phyloP scores from a whole-genome alignment of 2,888 invertebrate genomes.

The Hirtodrosophila trivittata region DNA sequence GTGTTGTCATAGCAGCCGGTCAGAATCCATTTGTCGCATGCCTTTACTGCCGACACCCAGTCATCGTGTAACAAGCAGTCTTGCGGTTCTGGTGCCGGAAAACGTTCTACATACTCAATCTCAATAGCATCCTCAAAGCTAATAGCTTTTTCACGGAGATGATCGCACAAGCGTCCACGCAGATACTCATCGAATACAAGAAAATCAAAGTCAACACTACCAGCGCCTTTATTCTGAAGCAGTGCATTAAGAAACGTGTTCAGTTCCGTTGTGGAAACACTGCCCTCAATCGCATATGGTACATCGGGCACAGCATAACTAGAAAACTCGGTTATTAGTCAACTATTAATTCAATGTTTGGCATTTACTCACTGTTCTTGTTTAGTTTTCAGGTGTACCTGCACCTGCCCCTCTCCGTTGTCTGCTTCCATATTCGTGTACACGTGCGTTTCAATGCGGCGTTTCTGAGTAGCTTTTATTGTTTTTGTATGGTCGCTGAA shows the following conservation, averaged over 20 bases:
- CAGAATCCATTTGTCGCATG: slow-evolving; percentile 90
- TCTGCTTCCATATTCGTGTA: slow-evolving; percentile 77
- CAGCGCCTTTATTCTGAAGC: slow-evolving; percentile 81
- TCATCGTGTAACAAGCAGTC: slow-evolving; percentile 97
- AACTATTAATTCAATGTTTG: background rate
- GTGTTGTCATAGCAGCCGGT: slow-evolving; percentile 97
- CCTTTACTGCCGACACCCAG: slow-evolving; percentile 96
- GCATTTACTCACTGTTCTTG: slow-evolving; percentile 88
- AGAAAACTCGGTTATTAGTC: slow-evolving; percentile 15
- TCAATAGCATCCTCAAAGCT: slow-evolving; percentile 94
- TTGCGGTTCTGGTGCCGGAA: slow-evolving; percentile 95
- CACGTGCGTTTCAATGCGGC: slow-evolving; percentile 63
- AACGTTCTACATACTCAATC: slow-evolving; percentile 95
- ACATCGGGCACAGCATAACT: slow-evolving; percentile 95
- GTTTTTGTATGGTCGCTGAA: background rate
- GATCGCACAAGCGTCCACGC: slow-evolving; percentile 86
- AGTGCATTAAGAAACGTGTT: slow-evolving; percentile 92
- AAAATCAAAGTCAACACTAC: slow-evolving; percentile 91
- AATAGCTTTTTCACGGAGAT: slow-evolving; percentile 89
- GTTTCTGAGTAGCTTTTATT: slow-evolving; percentile 5
- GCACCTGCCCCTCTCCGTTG: slow-evolving; percentile 87
- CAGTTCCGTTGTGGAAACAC: slow-evolving; percentile 88
- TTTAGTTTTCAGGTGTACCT: slow-evolving; percentile 91
- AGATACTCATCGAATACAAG: slow-evolving; percentile 93
- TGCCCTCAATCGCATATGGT: slow-evolving; percentile 92